phyloP scores from a whole-genome alignment of 1,140 invertebrate species.

The Magallana ariakensis region DNA sequence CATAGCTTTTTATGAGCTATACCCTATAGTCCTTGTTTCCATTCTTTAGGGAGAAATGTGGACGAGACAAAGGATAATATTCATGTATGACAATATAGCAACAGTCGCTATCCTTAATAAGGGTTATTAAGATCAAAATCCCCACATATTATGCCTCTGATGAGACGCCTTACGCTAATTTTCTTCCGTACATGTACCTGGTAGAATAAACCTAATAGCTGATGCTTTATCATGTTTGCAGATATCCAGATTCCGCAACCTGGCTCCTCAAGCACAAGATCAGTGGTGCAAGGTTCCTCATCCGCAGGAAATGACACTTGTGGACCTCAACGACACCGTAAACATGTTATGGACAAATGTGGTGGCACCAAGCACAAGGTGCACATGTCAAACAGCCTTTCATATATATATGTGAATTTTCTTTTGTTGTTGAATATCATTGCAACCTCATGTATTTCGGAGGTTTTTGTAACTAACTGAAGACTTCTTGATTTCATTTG shows the following conservation, averaged over 20 bases:
- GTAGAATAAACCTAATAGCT: too few relatives aligned
- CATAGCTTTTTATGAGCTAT: slow-evolving; percentile 50
- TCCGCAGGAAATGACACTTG: background rate
- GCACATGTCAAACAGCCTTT: background rate
- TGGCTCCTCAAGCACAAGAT: slow-evolving; percentile 25
- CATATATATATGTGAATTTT: background rate
- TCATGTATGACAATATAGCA: slow-evolving; percentile 54
- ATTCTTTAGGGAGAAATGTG: slow-evolving; percentile 55
- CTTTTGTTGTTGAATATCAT: background rate
- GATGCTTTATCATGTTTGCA: slow-evolving; percentile 47
- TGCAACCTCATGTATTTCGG: background rate
- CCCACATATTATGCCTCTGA: slow-evolving; percentile 19
- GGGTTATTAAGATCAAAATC: too few relatives aligned
- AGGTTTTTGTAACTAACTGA: background rate
- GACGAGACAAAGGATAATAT: slow-evolving; percentile 37
- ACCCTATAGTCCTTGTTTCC: slow-evolving; percentile 49
- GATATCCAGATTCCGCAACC: slow-evolving; percentile 34
- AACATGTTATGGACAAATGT: background rate
- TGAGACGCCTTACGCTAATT: slow-evolving; percentile 5
- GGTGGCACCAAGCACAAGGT: too few relatives aligned
- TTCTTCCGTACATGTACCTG: slow-evolving; percentile 33
- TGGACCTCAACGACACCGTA: background rate
- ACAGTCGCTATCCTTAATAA: slow-evolving; percentile 23
- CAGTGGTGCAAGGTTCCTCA: background rate
- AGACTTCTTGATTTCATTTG: slow-evolving; percentile 19